Base-by-base conservation (phyloP, 2,888 invertebrate genomes). In the Dexiosoma caninum region DNA sequence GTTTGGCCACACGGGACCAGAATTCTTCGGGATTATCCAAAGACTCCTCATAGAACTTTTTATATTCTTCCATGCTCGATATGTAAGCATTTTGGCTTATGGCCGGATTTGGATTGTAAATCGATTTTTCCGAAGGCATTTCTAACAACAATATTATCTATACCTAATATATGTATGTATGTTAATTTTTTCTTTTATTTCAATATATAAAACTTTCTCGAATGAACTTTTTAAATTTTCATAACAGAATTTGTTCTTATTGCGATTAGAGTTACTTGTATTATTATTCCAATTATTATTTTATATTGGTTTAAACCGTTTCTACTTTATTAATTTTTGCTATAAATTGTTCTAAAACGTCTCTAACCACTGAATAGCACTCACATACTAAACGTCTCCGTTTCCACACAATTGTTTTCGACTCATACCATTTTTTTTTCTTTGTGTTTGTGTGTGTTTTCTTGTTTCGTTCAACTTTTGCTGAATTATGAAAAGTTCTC, bases 1-100 rank as follows among this genome's bases (percentile, higher is more conserved):
- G 95, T 85, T 95, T 94, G n/a, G 96, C 95, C 84, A 98, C 95
- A 85, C 96, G 94, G 27, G 94, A 93, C 99, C 99, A 99, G 91
- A 99, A 99, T 74, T 93, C 93, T 84, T 94, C 95, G 0, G 99
- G 98, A 86, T 96, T 93, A 66, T 96, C 94, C 82, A 99, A 91
- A 0, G 98, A 98, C 87, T 94, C 93, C 86, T 94, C 93, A 90
- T 98, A 95, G 93, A 97, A 94, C 85, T 94, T 92, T 85, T 92
- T 92, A 89, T 98, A 98, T 86, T 96, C 93, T 23, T 93, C 92
- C 90, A 95, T 92, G 76, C 93, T 93, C 62, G 92, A 92, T 85
- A 96, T 92, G 90, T 95, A 91, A 30, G 94, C 92, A 85, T 92
- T 92, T 82, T 91, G 92, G 69, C 91, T 91, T 16, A 93, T 87